These are phyloP conservation scores for Oedothorax gibbosus DNA, from an alignment of 1,140 invertebrate genomes.

Conservation along the genomic window DNA sequence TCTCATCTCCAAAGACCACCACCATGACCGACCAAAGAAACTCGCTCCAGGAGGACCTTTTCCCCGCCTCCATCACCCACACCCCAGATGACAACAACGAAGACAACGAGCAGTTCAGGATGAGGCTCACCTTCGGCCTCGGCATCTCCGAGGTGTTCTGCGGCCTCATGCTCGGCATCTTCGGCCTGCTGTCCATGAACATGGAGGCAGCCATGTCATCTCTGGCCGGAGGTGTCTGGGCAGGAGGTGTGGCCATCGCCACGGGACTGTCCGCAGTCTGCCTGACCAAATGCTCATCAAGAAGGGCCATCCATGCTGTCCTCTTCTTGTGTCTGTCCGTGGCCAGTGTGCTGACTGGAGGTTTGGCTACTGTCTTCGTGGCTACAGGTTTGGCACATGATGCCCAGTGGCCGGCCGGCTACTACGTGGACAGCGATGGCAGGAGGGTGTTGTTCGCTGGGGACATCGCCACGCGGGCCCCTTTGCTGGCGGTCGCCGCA, in stretches of 20 bases:
- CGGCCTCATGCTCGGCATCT: constrained; percentile 29
- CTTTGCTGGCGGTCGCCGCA: constrained; percentile 61
- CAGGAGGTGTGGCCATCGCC: constrained; percentile 27
- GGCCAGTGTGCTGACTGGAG: constrained; percentile 61
- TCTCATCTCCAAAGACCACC: too few relatives aligned
- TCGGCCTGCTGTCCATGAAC: constrained; percentile 46
- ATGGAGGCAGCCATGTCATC: constrained; percentile 55
- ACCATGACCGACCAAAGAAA: constrained; percentile 50
- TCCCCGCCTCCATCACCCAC: constrained; percentile 25
- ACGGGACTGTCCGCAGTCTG: constrained; percentile 49
- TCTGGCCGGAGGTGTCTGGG: constrained; percentile 48
- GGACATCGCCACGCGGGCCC: constrained; percentile 53
- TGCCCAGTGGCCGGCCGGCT: constrained; percentile 62
- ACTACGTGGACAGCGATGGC: constrained; percentile 63
- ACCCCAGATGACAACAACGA: constrained; percentile 19
- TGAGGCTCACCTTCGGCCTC: constrained; percentile 41
- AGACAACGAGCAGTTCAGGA: constrained; percentile 36
- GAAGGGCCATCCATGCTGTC: constrained; percentile 25
- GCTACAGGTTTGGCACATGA: constrained; percentile 64
- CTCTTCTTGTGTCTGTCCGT: constrained; percentile 49
- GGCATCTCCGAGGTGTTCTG: constrained; percentile 47
- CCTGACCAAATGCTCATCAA: constrained; percentile 2
- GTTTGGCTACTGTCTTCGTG: constrained; percentile 64
- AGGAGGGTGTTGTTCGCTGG: constrained; percentile 57
- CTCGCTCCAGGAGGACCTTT: constrained; percentile 47